These are phyloP conservation scores for Emydocephalus ijimae DNA, from an alignment of 2,113 vertebrate species.

Conservation along the genomic window DNA sequence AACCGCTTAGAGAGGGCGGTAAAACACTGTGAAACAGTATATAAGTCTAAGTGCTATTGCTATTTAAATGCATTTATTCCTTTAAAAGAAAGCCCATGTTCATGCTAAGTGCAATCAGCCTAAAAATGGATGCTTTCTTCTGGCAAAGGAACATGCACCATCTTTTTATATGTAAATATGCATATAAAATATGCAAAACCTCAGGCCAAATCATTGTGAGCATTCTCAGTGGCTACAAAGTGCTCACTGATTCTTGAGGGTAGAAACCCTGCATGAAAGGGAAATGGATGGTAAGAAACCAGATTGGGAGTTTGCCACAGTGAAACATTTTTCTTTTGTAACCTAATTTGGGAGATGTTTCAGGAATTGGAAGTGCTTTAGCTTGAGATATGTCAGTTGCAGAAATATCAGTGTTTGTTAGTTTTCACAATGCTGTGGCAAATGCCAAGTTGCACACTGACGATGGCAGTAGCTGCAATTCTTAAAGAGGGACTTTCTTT, in stretches of 20 bases:
- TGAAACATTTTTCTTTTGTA: not conserved
- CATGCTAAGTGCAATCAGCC: slow-evolving; percentile 10
- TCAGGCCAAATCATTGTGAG: not conserved
- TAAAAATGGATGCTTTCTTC: not conserved
- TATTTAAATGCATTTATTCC: slow-evolving; percentile 5
- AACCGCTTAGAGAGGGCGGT: too few species aligned
- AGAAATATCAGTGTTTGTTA: slow-evolving; percentile 16
- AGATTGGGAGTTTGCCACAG: not conserved
- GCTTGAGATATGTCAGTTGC: slow-evolving; percentile 25
- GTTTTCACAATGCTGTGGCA: slow-evolving; percentile 48
- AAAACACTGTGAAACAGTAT: too few species aligned
- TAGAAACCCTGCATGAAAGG: not conserved
- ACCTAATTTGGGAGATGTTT: not conserved
- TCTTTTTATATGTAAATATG: slow-evolving; percentile 26
- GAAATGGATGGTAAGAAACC: not conserved
- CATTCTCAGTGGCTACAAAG: not conserved
- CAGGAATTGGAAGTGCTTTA: not conserved
- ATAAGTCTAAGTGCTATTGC: too few species aligned
- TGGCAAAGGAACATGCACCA: slow-evolving; percentile 22
- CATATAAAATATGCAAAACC: slow-evolving; percentile 31
- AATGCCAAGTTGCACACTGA: slow-evolving; percentile 41
- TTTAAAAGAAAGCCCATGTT: not conserved
- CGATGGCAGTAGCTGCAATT: slow-evolving; percentile 53
- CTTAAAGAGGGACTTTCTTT: slow-evolving; percentile 64
- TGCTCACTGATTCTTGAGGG: not conserved